Evolutionary conservation across 2,113 vertebrate genomes (phyloP).

Genomic region (Natator depressus): DNA sequence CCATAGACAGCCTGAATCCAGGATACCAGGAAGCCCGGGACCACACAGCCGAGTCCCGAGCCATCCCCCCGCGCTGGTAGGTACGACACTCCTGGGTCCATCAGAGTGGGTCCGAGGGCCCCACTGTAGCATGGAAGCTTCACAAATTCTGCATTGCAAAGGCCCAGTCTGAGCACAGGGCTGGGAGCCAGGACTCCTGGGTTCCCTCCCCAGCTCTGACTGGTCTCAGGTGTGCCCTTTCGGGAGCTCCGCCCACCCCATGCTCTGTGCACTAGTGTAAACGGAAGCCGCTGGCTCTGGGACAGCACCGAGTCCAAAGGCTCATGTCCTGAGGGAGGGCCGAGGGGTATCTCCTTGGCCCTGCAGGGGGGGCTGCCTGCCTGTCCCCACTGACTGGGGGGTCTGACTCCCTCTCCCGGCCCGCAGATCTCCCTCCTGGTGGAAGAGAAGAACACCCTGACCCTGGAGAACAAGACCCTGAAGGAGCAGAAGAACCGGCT

Average conservation of each 20-base stretch:
- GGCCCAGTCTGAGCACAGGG: background rate
- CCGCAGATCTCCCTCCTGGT: slow-evolving; percentile 79
- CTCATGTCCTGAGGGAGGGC: no score
- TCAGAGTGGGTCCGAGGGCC: background rate
- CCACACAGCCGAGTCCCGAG: background rate
- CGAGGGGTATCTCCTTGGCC: background rate
- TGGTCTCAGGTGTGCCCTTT: background rate
- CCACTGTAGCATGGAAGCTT: background rate
- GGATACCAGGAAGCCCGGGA: no score
- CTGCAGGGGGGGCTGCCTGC: background rate
- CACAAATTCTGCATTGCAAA: no score
- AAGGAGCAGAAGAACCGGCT: slow-evolving; percentile 76
- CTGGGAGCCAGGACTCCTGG: background rate
- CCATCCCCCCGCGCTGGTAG: no score
- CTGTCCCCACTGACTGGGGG: slow-evolving; percentile 63
- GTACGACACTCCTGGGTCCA: background rate
- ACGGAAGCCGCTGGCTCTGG: no score
- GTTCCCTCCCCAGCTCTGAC: background rate
- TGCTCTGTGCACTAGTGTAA: no score
- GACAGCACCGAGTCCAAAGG: no score
- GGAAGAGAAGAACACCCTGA: slow-evolving; percentile 86
- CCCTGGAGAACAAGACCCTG: slow-evolving; percentile 78
- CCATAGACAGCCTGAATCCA: no score
- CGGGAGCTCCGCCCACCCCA: no score
- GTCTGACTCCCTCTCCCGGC: background rate